phyloP scores from a whole-genome alignment of 2,113 vertebrate genomes.

The Plestiodon gilberti region DNA sequence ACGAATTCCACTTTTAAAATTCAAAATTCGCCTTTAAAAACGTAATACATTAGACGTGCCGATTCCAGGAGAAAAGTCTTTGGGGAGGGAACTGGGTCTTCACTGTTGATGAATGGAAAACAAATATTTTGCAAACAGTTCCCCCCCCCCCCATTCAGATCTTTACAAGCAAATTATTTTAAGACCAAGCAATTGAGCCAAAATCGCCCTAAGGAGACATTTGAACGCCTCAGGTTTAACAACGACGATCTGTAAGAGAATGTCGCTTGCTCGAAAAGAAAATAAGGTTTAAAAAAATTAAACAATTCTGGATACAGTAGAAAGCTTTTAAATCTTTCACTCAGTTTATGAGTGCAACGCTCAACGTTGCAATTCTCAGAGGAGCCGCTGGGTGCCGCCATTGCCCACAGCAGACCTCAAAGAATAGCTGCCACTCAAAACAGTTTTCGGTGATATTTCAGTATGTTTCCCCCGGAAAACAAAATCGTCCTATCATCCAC shows the following conservation, averaged over 20 bases:
- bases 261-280: background rate
- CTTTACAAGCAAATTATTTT: too few species aligned
- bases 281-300: too few species aligned
- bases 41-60: too few species aligned
- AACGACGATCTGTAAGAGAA: background rate
- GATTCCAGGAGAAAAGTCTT: too few species aligned
- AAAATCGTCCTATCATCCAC: background rate
- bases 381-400: conserved; percentile 8
- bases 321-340: too few species aligned
- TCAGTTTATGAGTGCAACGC: background rate
- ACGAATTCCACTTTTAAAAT: background rate
- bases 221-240: background rate
- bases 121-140: background rate
- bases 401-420: background rate
- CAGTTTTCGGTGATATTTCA: background rate
- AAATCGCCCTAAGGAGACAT: too few species aligned
- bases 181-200: too few species aligned
- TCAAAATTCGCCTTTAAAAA: too few species aligned
- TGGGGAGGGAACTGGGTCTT: background rate
- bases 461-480: background rate
- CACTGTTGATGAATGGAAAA: background rate
- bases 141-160: background rate
- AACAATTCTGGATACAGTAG: background rate
- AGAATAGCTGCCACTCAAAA: background rate
- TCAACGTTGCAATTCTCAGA: background rate